A percentile compares a stretch with the other conserved stretches of the same genome.
phyloP scores from a whole-genome alignment of 2,113 vertebrate genomes.

The Xiphorhynchus elegans region DNA sequence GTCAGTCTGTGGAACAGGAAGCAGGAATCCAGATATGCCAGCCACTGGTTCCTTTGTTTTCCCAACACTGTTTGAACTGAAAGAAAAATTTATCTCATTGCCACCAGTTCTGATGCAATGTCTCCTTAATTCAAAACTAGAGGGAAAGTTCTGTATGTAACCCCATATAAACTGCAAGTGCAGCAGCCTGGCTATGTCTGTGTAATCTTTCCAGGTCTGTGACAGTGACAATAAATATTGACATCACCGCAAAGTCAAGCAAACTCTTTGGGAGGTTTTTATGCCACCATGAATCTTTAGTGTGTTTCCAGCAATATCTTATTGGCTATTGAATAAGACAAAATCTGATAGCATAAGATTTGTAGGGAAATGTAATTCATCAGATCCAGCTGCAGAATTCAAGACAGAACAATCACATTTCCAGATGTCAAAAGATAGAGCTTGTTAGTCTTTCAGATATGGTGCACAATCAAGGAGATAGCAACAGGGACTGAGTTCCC shows the following conservation, averaged over 20 bases:
- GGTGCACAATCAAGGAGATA: neutral
- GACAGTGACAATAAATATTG: constrained; percentile 44
- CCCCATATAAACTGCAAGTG: neutral
- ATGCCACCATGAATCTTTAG: neutral
- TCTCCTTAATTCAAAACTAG: neutral
- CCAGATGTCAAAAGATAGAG: neutral
- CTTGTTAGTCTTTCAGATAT: neutral
- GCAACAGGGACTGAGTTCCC: neutral
- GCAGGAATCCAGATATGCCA: neutral
- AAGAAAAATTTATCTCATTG: neutral
- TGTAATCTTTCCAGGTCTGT: neutral
- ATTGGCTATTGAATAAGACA: neutral
- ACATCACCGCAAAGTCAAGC: constrained; percentile 13
- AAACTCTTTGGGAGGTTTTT: constrained; percentile 34
- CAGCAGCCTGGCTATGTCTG: neutral
- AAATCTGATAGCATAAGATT: accelerated
- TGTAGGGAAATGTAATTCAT: neutral
- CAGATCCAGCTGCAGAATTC: neutral
- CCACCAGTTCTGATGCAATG: neutral
- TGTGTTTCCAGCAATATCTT: neutral
- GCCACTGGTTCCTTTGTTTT: neutral
- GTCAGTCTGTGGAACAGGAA: neutral
- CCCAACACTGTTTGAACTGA: neutral
- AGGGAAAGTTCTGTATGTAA: neutral
- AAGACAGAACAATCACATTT: neutral